Evolutionary conservation across 2,888 invertebrate genomes (phyloP).

Genomic region (Epistrophe grossulariae): DNA sequence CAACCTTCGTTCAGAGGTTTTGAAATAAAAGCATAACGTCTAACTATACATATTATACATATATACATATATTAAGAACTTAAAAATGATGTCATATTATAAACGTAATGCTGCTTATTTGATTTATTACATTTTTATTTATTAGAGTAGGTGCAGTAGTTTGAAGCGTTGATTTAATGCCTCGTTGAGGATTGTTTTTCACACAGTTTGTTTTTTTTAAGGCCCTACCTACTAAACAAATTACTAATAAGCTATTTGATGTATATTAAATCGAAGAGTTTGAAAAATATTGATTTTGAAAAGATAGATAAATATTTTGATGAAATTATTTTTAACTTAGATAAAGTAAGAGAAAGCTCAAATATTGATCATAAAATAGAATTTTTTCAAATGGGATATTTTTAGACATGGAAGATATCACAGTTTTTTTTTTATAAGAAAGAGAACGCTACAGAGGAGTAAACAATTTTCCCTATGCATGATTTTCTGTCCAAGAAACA

Average conservation of each 20-base stretch:
- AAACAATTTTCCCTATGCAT: too few species aligned
- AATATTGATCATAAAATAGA: too few species aligned
- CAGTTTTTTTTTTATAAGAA: too few species aligned
- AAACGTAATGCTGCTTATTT: slow-evolving; percentile 23
- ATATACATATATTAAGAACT: too few species aligned
- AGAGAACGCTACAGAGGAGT: too few species aligned
- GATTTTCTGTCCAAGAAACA: too few species aligned
- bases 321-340: not conserved
- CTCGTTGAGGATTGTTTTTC: not conserved
- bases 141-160: slow-evolving; percentile 37
- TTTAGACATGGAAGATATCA: too few species aligned
- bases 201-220: too few species aligned
- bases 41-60: too few species aligned
- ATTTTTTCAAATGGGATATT: too few species aligned
- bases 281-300: not conserved
- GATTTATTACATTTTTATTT: slow-evolving; percentile 21
- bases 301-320: not conserved
- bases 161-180: slow-evolving; percentile 36
- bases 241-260: not conserved
- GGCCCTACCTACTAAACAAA: not conserved
- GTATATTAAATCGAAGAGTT: not conserved
- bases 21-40: slow-evolving; percentile 16
- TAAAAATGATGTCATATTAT: slow-evolving; percentile 49
- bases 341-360: too few species aligned
- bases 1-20: slow-evolving; percentile 27